Conservation (phyloP, 2,888 invertebrate genomes). For the Oligia latruncula region DNA sequence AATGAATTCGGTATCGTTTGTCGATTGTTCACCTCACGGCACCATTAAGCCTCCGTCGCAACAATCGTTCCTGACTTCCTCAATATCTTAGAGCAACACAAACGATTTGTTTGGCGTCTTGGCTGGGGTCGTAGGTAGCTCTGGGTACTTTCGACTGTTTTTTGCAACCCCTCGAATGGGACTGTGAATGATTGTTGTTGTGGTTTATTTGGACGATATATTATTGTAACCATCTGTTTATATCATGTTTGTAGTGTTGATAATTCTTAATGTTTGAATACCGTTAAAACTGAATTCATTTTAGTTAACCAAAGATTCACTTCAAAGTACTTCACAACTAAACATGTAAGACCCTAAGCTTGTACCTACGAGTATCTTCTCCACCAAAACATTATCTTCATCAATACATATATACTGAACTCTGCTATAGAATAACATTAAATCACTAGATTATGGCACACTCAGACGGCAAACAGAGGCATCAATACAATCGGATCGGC, state of each 20-base stretch:
- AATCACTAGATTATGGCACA: conserved; percentile 58
- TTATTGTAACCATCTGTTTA: conserved; percentile 1
- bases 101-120: conserved; percentile 64
- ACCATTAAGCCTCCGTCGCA: conserved; percentile 53
- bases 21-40: conserved; percentile 50
- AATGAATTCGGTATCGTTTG: conserved; percentile 30
- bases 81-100: conserved; percentile 63
- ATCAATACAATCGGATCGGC: conserved; percentile 63
- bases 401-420: conserved; percentile 44
- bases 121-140: conserved; percentile 9
- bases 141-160: conserved; percentile 46
- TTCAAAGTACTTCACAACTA: not conserved
- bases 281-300: no score
- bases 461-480: conserved; percentile 64
- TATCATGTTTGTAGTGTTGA: not conserved
- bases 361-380: not conserved
- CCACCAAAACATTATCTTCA: conserved; percentile 26
- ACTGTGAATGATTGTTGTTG: conserved; percentile 50
- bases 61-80: conserved; percentile 59
- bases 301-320: not conserved
- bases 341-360: not conserved
- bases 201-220: conserved; percentile 52
- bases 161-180: conserved; percentile 51
- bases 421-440: conserved; percentile 55
- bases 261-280: not conserved